A percentile compares a stretch with the other conserved stretches of the same genome.
Conservation (phyloP, 2,113 vertebrate species). For the Nycticorax nycticorax region DNA sequence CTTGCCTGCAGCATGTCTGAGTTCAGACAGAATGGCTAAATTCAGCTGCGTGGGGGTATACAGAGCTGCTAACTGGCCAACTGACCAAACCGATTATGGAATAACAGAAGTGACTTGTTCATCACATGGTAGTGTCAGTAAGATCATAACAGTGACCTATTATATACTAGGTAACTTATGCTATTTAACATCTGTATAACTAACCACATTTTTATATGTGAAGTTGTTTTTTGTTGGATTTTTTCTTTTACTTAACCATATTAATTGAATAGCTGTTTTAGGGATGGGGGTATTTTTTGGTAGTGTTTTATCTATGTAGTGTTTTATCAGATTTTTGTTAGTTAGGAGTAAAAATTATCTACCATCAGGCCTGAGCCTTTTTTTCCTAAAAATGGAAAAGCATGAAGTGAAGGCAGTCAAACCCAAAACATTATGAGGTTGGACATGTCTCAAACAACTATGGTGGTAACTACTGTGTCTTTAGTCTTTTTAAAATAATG, state of each 20-base stretch:
- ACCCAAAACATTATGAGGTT: neutral
- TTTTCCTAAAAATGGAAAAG: neutral
- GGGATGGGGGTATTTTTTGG: neutral
- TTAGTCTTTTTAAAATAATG: neutral
- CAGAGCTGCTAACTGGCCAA: neutral
- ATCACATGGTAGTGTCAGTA: neutral
- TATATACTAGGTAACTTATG: neutral
- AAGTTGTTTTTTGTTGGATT: no score
- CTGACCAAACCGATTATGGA: neutral
- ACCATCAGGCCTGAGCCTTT: neutral
- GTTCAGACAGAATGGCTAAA: neutral
- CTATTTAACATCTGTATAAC: neutral
- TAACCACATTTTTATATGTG: neutral
- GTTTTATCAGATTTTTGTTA: neutral
- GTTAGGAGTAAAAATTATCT: neutral
- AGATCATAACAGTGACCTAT: neutral
- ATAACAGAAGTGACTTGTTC: neutral
- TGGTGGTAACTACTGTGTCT: neutral
- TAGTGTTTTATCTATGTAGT: neutral
- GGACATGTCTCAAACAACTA: neutral
- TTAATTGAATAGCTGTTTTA: neutral
- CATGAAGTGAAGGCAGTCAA: neutral
- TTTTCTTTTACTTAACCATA: neutral
- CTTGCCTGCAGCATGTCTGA: neutral
- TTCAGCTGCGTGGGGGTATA: rapidly evolving